Percentiles rank a stretch among this genome's conserved stretches.
These are phyloP conservation scores for Drosophila siamana DNA, from an alignment of 2,888 invertebrate species.

Conservation along the genomic window DNA sequence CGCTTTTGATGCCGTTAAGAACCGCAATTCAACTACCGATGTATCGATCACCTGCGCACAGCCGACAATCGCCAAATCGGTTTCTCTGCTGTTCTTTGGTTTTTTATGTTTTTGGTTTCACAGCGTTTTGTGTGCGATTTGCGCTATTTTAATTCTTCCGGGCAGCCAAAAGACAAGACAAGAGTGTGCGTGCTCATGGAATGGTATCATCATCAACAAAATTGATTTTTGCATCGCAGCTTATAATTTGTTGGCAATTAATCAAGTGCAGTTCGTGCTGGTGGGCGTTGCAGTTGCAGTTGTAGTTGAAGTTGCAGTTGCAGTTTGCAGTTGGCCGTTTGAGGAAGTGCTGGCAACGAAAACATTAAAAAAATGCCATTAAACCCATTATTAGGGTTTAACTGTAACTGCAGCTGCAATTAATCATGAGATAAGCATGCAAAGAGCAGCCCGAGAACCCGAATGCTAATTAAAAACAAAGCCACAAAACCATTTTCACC, in stretches of 20 bases:
- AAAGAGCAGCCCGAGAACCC: constrained; percentile 32
- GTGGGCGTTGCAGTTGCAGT: constrained; percentile 62
- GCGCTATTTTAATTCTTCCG: constrained; percentile 66
- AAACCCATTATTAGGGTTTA: constrained; percentile 73
- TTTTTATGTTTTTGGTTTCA: not conserved
- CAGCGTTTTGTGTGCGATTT: constrained; percentile 45
- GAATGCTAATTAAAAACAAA: constrained; percentile 77
- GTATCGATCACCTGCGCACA: constrained; percentile 62
- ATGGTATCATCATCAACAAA: constrained; percentile 51
- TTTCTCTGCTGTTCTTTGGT: constrained; percentile 12
- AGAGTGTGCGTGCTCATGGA: constrained; percentile 59
- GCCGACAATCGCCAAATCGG: constrained; percentile 54
- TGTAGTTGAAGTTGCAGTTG: constrained; percentile 36
- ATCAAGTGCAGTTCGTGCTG: constrained; percentile 68
- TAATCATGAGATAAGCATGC: constrained; percentile 77
- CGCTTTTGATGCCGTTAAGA: constrained; percentile 59
- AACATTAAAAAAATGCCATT: constrained; percentile 31
- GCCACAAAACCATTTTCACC: constrained; percentile 62
- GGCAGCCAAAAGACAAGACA: not conserved
- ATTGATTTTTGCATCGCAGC: constrained; percentile 72
- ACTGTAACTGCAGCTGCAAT: constrained; percentile 73
- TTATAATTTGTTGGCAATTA: constrained; percentile 64
- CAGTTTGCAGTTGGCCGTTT: constrained; percentile 29
- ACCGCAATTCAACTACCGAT: constrained; percentile 56
- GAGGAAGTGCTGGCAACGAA: constrained; percentile 11